phyloP scores from a whole-genome alignment of 2,113 vertebrate species.

The Calidris pugnax region DNA sequence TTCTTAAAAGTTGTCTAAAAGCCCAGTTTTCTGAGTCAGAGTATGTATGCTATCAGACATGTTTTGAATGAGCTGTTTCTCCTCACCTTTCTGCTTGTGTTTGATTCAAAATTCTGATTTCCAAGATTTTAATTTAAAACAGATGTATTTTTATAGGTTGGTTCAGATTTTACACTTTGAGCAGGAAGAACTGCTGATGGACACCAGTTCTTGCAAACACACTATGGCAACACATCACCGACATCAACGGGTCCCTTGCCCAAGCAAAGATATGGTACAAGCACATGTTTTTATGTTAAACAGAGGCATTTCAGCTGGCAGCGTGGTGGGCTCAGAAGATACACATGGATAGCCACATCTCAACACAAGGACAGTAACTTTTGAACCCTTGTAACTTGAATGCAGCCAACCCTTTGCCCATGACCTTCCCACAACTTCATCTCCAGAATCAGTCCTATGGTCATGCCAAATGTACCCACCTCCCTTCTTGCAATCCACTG shows the following conservation, averaged over 20 bases:
- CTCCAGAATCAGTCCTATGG: neutral
- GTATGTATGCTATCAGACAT: neutral
- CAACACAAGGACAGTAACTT: neutral
- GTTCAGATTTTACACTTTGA: neutral
- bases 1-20: neutral
- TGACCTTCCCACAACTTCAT: neutral
- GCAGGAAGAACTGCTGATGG: too few species aligned
- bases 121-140: neutral
- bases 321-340: neutral
- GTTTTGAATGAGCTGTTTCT: neutral
- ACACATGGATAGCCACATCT: neutral
- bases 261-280: fast-evolving
- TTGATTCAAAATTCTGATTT: neutral
- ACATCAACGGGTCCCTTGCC: neutral
- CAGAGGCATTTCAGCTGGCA: neutral
- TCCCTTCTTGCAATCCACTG: neutral
- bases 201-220: neutral
- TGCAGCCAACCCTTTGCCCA: neutral
- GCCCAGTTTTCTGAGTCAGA: neutral
- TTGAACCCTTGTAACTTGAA: neutral
- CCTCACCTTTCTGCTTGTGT: neutral
- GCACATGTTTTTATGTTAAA: neutral
- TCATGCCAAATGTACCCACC: fast-evolving
- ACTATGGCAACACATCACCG: fast-evolving
- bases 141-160: neutral